Percentiles rank a stretch among this genome's conserved stretches.
phyloP scores from a whole-genome alignment of 1,140 invertebrate genomes.

The Pristionchus pacificus region DNA sequence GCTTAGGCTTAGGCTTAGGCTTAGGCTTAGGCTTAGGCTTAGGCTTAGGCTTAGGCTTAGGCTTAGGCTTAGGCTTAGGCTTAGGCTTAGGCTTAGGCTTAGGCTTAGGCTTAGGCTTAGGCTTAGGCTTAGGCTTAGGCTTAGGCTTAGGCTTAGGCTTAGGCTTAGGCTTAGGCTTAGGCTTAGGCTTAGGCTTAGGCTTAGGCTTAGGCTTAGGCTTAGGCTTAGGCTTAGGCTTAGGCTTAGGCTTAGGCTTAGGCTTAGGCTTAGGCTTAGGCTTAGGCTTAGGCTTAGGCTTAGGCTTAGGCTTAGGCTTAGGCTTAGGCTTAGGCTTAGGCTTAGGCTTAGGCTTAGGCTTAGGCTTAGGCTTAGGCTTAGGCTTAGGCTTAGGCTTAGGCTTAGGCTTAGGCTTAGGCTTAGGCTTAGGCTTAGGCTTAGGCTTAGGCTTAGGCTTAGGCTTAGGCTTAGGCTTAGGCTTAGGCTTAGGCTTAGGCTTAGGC shows the following conservation, averaged over 20 bases:
- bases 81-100: constrained; percentile 21
- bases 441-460: constrained; percentile 20
- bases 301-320: constrained; percentile 17
- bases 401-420: constrained; percentile 18
- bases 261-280: constrained; percentile 26
- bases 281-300: constrained; percentile 25
- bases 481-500: constrained; percentile 19
- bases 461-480: constrained; percentile 18
- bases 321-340: constrained; percentile 14
- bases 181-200: constrained; percentile 24
- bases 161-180: constrained; percentile 25
- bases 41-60: constrained; percentile 27
- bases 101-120: constrained; percentile 20
- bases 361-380: not conserved
- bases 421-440: constrained; percentile 19
- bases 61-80: constrained; percentile 15
- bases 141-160: constrained; percentile 30
- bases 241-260: constrained; percentile 14
- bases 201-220: constrained; percentile 19
- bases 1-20: constrained; percentile 28
- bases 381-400: constrained; percentile 19
- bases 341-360: constrained; percentile 10
- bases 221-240: constrained; percentile 20
- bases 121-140: constrained; percentile 19
- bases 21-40: constrained; percentile 28